A percentile compares a stretch with the other conserved stretches of the same genome.
phyloP scores from a whole-genome alignment of 2,888 invertebrate species.

The Athrips mouffetella region DNA sequence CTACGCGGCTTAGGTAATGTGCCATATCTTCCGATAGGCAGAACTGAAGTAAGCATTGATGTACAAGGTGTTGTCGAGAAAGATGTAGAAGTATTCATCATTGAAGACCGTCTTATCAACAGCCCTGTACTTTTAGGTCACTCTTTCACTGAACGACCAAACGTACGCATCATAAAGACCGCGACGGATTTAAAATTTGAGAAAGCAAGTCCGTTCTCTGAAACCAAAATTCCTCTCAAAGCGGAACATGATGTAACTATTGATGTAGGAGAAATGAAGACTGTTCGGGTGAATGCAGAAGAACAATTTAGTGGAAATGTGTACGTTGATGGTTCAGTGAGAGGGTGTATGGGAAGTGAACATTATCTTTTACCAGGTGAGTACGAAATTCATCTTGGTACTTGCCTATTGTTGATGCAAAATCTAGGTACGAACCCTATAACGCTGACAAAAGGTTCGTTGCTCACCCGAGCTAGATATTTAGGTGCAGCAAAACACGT shows the following conservation, averaged over 20 bases:
- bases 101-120: conserved; percentile 21
- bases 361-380: conserved; percentile 10
- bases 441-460: neutral
- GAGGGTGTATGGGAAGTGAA: conserved; percentile 1
- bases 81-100: conserved; percentile 20
- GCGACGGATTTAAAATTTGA: conserved; percentile 7
- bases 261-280: neutral
- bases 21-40: conserved; percentile 22
- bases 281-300: too few relatives aligned
- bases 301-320: too few relatives aligned
- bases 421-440: neutral
- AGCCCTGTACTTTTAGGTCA: conserved; percentile 13
- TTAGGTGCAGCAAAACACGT: neutral
- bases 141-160: conserved; percentile 14
- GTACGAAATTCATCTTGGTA: neutral
- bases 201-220: neutral
- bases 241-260: too few relatives aligned
- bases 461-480: conserved; percentile 1
- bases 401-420: neutral
- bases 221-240: too few relatives aligned
- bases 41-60: conserved; percentile 13
- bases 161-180: conserved; percentile 11
- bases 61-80: conserved; percentile 23
- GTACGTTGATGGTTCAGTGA: neutral
- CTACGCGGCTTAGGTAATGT: conserved; percentile 25